Conservation (phyloP, 2,797 vertebrate species). For the Helostoma temminkii region DNA sequence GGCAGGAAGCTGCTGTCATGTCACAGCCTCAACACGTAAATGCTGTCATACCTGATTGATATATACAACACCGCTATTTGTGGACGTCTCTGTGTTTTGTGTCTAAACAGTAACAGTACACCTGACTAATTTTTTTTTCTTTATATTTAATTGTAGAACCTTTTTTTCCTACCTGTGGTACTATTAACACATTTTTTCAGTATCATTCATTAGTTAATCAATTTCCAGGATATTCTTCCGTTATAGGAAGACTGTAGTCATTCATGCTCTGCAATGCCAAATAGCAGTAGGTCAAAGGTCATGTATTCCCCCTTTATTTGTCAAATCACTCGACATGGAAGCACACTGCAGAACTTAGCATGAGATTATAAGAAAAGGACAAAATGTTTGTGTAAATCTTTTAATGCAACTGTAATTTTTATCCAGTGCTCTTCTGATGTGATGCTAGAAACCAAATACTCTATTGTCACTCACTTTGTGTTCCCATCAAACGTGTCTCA, state of each 20-base stretch:
- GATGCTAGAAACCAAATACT: not conserved
- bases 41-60: conserved; percentile 87
- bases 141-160: conserved; percentile 27
- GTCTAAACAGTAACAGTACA: conserved; percentile 23
- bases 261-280: not conserved
- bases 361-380: not conserved
- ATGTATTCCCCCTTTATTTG: not conserved
- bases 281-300: conserved; percentile 18
- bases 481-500: conserved; percentile 77
- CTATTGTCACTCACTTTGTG: conserved; percentile 59
- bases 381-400: not conserved
- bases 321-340: not conserved
- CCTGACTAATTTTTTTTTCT: conserved; percentile 11
- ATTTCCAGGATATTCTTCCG: conserved; percentile 14
- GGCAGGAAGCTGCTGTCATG: conserved; percentile 84
- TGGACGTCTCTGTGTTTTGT: conserved; percentile 10
- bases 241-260: conserved; percentile 8
- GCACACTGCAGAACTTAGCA: not conserved
- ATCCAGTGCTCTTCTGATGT: not conserved
- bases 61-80: conserved; percentile 61
- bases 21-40: conserved; percentile 86
- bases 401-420: not conserved
- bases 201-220: conserved; percentile 22
- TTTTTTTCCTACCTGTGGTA: not conserved
- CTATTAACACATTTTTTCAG: conserved; percentile 4